phyloP scores from a whole-genome alignment of 2,113 vertebrate species.

The Burhinus oedicnemus region DNA sequence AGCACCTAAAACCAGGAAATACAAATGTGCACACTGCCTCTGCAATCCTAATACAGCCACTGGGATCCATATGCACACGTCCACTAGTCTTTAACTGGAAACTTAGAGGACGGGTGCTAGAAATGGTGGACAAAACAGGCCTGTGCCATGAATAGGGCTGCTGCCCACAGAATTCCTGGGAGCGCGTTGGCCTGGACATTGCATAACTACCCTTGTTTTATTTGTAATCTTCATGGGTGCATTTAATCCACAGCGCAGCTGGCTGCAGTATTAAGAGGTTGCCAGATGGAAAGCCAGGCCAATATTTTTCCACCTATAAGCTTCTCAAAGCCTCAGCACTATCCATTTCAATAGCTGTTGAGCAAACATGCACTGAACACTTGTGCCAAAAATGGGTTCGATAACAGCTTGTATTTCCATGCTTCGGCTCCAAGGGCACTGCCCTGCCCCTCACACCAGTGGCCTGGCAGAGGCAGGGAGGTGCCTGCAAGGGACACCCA shows the following conservation, averaged over 20 bases:
- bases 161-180: neutral
- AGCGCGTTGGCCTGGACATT: rapidly evolving
- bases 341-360: neutral
- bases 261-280: neutral
- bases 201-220: neutral
- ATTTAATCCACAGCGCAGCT: neutral
- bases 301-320: neutral
- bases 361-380: neutral
- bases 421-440: neutral
- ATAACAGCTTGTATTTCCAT: neutral
- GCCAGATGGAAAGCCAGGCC: neutral
- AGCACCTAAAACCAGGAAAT: neutral
- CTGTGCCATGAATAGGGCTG: neutral
- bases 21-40: neutral
- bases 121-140: neutral
- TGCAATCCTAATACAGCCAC: neutral
- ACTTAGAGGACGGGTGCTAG: neutral
- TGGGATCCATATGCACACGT: neutral
- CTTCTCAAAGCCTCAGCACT: neutral
- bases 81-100: neutral
- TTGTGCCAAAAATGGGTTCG: neutral
- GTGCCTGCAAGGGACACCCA: neutral
- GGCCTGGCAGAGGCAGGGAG: neutral
- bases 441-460: neutral
- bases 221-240: neutral